These are phyloP conservation scores for Sitodiplosis mosellana DNA, from an alignment of 1,140 invertebrate genomes.

Conservation along the genomic window DNA sequence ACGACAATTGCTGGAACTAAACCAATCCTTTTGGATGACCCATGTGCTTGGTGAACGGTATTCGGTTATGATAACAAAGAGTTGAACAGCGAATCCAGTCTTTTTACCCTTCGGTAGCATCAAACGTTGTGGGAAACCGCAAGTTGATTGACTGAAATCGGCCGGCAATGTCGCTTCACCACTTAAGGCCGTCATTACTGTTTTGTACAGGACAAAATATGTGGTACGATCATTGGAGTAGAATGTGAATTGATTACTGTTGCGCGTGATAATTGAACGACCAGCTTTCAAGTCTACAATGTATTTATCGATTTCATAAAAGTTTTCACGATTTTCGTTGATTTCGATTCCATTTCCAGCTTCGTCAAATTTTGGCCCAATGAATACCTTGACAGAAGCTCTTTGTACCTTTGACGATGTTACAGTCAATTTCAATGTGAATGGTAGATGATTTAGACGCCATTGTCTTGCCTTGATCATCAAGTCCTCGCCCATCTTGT, in stretches of 20 bases:
- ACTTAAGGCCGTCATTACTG: slow-evolving; percentile 24
- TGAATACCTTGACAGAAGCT: slow-evolving; percentile 34
- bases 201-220: slow-evolving; percentile 20
- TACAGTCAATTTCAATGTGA: slow-evolving; percentile 34
- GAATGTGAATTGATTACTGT: slow-evolving; percentile 30
- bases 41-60: slow-evolving; percentile 21
- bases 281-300: slow-evolving; percentile 31
- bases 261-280: slow-evolving; percentile 34
- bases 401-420: slow-evolving; percentile 32
- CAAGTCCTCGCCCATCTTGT: slow-evolving; percentile 1
- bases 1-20: slow-evolving; percentile 21
- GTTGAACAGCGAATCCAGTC: slow-evolving; percentile 36
- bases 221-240: slow-evolving; percentile 25
- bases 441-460: slow-evolving; percentile 38
- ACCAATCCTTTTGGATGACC: slow-evolving; percentile 16
- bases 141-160: slow-evolving; percentile 23
- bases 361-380: slow-evolving; percentile 35
- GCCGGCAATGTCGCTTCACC: slow-evolving; percentile 17
- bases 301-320: slow-evolving; percentile 36
- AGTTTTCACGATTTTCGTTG: slow-evolving; percentile 29
- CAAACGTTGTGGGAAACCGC: slow-evolving; percentile 38
- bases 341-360: slow-evolving; percentile 27
- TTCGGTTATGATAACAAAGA: slow-evolving; percentile 36
- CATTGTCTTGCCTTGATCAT: slow-evolving; percentile 7
- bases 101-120: slow-evolving; percentile 37